These are phyloP conservation scores for Adoxophyes honmai DNA, from an alignment of 1,140 invertebrate genomes.

Conservation along the genomic window DNA sequence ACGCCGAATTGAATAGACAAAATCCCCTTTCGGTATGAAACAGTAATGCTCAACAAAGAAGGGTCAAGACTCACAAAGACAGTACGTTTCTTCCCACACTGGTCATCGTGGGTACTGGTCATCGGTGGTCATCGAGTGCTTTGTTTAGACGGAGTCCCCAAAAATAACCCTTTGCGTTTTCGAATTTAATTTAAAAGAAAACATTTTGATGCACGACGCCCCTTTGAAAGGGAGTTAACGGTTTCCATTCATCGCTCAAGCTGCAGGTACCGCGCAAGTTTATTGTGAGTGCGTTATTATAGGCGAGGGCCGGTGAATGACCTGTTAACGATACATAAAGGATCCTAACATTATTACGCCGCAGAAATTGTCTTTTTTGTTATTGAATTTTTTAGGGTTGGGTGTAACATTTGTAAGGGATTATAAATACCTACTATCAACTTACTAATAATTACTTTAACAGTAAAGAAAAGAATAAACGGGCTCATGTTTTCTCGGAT, in stretches of 20 bases:
- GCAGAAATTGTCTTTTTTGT: background rate
- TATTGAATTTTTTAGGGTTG: too few species aligned
- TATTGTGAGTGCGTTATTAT: slow-evolving; percentile 8
- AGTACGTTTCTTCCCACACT: slow-evolving; percentile 44
- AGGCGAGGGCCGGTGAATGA: slow-evolving; percentile 8
- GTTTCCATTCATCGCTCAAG: slow-evolving; percentile 38
- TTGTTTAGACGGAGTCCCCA: slow-evolving; percentile 60
- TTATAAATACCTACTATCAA: too few species aligned
- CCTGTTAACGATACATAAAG: background rate
- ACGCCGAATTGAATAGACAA: slow-evolving; percentile 44
- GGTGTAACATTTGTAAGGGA: too few species aligned
- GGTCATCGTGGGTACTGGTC: slow-evolving; percentile 61
- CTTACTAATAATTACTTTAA: too few species aligned
- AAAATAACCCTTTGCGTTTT: slow-evolving; percentile 58
- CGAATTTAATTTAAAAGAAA: slow-evolving; percentile 50
- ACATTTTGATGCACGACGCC: slow-evolving; percentile 48
- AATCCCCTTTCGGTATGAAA: slow-evolving; percentile 44
- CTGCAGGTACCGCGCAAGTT: slow-evolving; percentile 4
- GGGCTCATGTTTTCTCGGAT: too few species aligned
- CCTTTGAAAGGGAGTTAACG: slow-evolving; percentile 49
- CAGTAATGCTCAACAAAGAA: slow-evolving; percentile 45
- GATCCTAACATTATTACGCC: slow-evolving; percentile 2
- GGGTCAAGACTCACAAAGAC: slow-evolving; percentile 58
- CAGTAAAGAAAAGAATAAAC: too few species aligned
- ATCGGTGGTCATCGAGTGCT: slow-evolving; percentile 64